Percentiles rank a stretch among this genome's conserved stretches.
These are phyloP conservation scores for Acleris laterana DNA, from an alignment of 2,888 invertebrate species.

Conservation along the genomic window DNA sequence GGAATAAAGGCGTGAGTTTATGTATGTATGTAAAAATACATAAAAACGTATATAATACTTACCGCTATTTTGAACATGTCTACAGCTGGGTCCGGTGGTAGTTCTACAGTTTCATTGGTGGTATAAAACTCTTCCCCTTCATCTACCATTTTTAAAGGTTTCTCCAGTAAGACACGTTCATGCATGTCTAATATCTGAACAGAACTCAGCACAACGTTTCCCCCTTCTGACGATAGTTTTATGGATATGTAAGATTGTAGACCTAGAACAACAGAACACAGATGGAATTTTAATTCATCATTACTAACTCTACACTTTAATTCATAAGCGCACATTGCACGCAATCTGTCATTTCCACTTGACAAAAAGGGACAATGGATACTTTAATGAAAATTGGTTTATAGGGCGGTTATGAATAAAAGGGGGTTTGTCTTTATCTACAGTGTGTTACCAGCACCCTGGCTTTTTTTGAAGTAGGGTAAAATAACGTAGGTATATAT, in stretches of 20 bases:
- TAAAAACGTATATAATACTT: constrained; percentile 36
- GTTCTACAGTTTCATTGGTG: constrained; percentile 44
- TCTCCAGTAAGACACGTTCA: constrained; percentile 44
- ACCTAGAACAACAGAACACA: constrained; percentile 43
- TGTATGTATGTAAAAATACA: no score
- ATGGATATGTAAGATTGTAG: constrained; percentile 52
- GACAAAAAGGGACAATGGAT: no score
- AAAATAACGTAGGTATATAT: no score
- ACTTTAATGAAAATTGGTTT: no score
- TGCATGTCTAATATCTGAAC: constrained; percentile 51
- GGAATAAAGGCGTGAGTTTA: no score
- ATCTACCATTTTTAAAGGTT: constrained; percentile 47
- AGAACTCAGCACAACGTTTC: constrained; percentile 45
- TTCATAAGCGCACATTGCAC: no score
- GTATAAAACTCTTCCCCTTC: constrained; percentile 52
- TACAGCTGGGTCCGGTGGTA: constrained; percentile 58
- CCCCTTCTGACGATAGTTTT: constrained; percentile 47
- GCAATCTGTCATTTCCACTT: no score
- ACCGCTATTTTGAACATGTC: constrained; percentile 58
- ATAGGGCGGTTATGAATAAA: no score
- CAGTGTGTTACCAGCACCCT: no score
- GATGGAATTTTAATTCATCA: not conserved
- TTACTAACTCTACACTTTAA: not conserved
- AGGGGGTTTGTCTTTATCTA: no score
- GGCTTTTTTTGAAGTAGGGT: no score